Percentiles rank a stretch among this genome's conserved stretches.
Evolutionary conservation across 1,140 invertebrate genomes (phyloP).

Genomic region (Drosophila biarmipes): DNA sequence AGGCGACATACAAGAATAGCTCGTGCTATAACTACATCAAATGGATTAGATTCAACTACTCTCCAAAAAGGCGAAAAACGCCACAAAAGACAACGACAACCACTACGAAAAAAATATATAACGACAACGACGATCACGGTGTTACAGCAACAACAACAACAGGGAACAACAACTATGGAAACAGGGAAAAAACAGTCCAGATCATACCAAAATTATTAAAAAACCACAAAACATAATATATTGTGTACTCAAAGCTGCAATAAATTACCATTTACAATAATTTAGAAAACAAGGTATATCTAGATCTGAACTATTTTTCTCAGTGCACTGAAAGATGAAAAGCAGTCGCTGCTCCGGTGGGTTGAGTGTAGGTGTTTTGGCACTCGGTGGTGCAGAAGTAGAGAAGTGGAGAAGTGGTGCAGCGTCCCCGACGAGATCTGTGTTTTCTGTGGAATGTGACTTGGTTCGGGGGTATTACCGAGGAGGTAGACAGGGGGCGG

Average conservation of each 20-base stretch:
- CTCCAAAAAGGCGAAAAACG: conserved; percentile 78
- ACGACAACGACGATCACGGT: conserved; percentile 46
- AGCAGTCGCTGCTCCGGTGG: conserved; percentile 48
- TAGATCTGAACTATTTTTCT: neutral
- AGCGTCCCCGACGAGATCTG: conserved; percentile 26
- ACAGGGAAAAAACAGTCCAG: neutral
- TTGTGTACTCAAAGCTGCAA: too few species aligned
- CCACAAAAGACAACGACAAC: conserved; percentile 67
- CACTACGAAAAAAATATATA: conserved; percentile 7
- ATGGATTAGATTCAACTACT: conserved; percentile 83
- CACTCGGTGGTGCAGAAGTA: conserved; percentile 51
- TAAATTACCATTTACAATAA: neutral
- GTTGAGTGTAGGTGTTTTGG: conserved; percentile 77
- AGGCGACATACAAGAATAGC: conserved; percentile 78
- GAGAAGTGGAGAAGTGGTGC: conserved; percentile 14
- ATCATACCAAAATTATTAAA: too few species aligned
- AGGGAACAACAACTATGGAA: conserved; percentile 12
- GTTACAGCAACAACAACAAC: conserved; percentile 42
- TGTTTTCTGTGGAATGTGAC: conserved; percentile 65
- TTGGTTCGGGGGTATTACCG: conserved; percentile 25
- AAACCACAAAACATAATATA: neutral
- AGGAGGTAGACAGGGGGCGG: conserved; percentile 1
- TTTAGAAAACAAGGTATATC: too few species aligned
- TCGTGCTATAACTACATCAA: conserved; percentile 83
- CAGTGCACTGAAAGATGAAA: conserved; percentile 25